Evolutionary conservation across 2,113 vertebrate species (phyloP).

Genomic region (Colaptes auratus): DNA sequence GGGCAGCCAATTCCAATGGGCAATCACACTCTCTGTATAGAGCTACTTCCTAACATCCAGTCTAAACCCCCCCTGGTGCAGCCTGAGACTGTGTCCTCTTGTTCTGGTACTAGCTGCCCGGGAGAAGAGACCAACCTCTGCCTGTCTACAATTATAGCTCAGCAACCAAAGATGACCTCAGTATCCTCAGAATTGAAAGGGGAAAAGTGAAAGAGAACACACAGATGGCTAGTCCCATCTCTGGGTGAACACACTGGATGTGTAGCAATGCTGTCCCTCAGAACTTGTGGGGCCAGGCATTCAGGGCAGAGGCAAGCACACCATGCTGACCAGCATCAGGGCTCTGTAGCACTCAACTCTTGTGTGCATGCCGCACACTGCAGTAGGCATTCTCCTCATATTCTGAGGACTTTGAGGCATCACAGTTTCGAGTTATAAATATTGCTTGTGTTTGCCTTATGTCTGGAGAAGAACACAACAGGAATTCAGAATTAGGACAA

Average conservation of each 20-base stretch:
- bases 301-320: fast-evolving
- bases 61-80: too few species aligned
- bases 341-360: fast-evolving
- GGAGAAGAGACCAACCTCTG: too few species aligned
- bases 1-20: too few species aligned
- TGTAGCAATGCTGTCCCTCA: neutral
- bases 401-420: fast-evolving
- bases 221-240: neutral
- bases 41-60: too few species aligned
- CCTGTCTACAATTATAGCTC: too few species aligned
- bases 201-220: fast-evolving
- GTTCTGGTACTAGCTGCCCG: too few species aligned
- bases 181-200: neutral
- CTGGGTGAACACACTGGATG: fast-evolving
- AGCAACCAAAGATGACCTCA: neutral
- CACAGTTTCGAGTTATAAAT: neutral
- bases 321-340: fast-evolving
- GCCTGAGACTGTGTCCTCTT: too few species aligned
- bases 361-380: fast-evolving
- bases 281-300: neutral
- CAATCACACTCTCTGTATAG: too few species aligned
- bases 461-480: neutral
- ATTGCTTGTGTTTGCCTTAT: neutral
- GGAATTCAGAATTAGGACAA: neutral
- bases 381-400: neutral